These are phyloP conservation scores for Ennomos fuscantarius DNA, from an alignment of 2,888 invertebrate genomes.

Conservation along the genomic window DNA sequence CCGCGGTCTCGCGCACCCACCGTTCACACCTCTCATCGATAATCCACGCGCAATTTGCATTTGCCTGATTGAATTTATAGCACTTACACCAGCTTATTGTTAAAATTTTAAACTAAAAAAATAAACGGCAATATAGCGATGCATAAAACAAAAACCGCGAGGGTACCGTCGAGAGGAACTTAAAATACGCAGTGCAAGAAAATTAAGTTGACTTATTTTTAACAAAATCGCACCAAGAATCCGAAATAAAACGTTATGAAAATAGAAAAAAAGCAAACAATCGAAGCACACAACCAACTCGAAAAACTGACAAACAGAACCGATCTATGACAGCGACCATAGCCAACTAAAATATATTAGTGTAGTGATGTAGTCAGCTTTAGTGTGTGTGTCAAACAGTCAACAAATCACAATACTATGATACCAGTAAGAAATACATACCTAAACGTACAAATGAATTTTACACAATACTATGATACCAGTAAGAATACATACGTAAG, in stretches of 20 bases:
- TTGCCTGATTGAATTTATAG: constrained; percentile 59
- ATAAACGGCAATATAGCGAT: constrained; percentile 42
- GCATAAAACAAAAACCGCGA: constrained; percentile 42
- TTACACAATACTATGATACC: too few species aligned
- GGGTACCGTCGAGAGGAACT: constrained; percentile 39
- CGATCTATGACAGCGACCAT: constrained; percentile 54
- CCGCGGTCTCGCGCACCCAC: constrained; percentile 57
- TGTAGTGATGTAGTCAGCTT: constrained; percentile 8
- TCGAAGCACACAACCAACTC: constrained; percentile 64
- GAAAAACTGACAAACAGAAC: constrained; percentile 56
- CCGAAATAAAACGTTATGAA: constrained; percentile 67
- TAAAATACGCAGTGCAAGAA: constrained; percentile 33
- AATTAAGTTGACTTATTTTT: constrained; percentile 48
- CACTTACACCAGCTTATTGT: constrained; percentile 47
- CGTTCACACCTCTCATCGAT: constrained; percentile 66
- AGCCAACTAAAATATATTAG: constrained; percentile 39
- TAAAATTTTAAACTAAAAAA: constrained; percentile 30
- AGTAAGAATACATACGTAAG: too few species aligned
- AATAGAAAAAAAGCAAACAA: constrained; percentile 73
- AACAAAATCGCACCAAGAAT: constrained; percentile 41
- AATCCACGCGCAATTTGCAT: constrained; percentile 67
- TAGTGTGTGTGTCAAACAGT: too few species aligned
- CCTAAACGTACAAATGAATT: too few species aligned
- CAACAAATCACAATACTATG: too few species aligned
- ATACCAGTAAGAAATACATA: too few species aligned